Conservation (phyloP, 92 coral and sea anemone species). For the Palythoa heliodiscus region DNA sequence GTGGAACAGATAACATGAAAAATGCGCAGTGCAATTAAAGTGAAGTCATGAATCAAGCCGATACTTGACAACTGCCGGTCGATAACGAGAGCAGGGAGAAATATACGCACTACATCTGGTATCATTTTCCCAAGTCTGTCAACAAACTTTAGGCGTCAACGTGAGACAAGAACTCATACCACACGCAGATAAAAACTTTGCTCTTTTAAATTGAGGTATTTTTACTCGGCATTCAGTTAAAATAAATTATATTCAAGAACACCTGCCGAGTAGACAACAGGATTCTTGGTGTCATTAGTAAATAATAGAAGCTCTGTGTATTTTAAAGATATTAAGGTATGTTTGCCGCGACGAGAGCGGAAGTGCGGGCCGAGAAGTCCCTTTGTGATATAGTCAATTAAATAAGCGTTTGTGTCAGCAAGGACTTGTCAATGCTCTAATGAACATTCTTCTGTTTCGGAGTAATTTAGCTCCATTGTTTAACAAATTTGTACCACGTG, state of each 20-base stretch:
- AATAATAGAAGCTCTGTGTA: slow-evolving; percentile 11
- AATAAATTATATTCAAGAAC: neutral
- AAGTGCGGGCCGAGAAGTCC: slow-evolving; percentile 24
- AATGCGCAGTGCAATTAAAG: neutral
- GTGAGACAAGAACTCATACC: slow-evolving; percentile 24
- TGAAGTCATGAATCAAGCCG: slow-evolving; percentile 4
- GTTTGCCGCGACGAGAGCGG: slow-evolving; percentile 34
- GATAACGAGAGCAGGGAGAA: neutral
- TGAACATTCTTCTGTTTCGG: slow-evolving; percentile 46
- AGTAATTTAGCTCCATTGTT: slow-evolving; percentile 44
- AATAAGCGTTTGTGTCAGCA: slow-evolving; percentile 45
- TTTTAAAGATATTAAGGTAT: slow-evolving; percentile 35
- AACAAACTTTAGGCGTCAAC: slow-evolving; percentile 37
- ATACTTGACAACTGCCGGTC: slow-evolving; percentile 15
- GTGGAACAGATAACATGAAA: slow-evolving; percentile 8
- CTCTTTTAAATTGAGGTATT: neutral
- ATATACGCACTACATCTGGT: slow-evolving; percentile 6
- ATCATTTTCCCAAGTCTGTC: slow-evolving; percentile 36
- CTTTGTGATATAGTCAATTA: slow-evolving; percentile 44
- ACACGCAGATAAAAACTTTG: slow-evolving; percentile 16
- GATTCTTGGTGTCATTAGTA: neutral
- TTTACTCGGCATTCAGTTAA: neutral
- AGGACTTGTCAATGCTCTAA: slow-evolving; percentile 31
- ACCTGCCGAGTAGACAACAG: slow-evolving; percentile 10
- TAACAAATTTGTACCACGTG: slow-evolving; percentile 42